These are phyloP conservation scores for Oplegnathus fasciatus DNA, from an alignment of 2,113 vertebrate genomes.

Conservation along the genomic window DNA sequence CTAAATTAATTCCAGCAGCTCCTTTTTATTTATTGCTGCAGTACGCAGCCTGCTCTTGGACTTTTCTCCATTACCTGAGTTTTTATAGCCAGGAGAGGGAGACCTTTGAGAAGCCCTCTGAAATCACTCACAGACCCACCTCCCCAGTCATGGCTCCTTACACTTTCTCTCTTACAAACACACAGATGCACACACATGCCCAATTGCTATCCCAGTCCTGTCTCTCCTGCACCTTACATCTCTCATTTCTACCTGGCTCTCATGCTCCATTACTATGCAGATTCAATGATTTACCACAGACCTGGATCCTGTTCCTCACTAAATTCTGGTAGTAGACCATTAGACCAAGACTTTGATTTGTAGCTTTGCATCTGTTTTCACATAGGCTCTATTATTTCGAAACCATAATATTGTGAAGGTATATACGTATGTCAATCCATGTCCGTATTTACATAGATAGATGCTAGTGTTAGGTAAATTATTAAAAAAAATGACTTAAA, in stretches of 20 bases:
- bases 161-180: constrained; percentile 31
- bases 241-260: constrained; percentile 42
- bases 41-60: constrained; percentile 70
- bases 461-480: not conserved
- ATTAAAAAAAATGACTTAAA: not conserved
- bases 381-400: constrained; percentile 15
- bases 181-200: constrained; percentile 19
- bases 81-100: constrained; percentile 70
- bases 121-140: constrained; percentile 75
- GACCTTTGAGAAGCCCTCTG: constrained; percentile 73
- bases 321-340: constrained; percentile 33
- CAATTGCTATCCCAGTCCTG: not conserved
- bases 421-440: constrained; percentile 17
- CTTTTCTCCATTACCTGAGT: constrained; percentile 76
- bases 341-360: constrained; percentile 23
- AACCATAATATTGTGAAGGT: constrained; percentile 34
- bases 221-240: constrained; percentile 25
- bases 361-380: constrained; percentile 32
- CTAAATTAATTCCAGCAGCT: constrained; percentile 80
- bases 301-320: constrained; percentile 23
- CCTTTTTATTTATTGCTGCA: constrained; percentile 82
- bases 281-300: constrained; percentile 45
- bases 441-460: not conserved
- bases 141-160: constrained; percentile 41
- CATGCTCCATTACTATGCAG: constrained; percentile 29